phyloP scores from a whole-genome alignment of 2,888 invertebrate genomes.

The Pseudoips prasinana region DNA sequence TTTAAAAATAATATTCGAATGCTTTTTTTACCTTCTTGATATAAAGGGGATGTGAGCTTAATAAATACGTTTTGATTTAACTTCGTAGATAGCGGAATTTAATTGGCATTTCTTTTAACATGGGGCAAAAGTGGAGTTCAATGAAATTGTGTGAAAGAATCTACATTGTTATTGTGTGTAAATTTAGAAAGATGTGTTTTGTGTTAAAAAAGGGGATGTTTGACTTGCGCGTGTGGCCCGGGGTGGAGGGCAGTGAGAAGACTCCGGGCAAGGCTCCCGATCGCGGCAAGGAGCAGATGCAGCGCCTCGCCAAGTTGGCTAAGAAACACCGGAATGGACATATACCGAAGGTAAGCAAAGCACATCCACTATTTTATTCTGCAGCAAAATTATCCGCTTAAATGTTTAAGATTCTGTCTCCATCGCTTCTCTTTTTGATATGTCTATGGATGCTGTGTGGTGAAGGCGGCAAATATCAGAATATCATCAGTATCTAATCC shows the following conservation, averaged over 20 bases:
- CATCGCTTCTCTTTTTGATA: too few species aligned
- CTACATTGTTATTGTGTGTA: slow-evolving; percentile 35
- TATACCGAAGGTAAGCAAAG: slow-evolving; percentile 92
- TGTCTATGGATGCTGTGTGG: too few species aligned
- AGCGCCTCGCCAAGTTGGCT: slow-evolving; percentile 92
- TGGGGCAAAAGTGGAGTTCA: slow-evolving; percentile 50
- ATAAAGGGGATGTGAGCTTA: too few species aligned
- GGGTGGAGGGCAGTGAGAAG: slow-evolving; percentile 89
- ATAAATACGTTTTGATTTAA: too few species aligned
- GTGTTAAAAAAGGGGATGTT: slow-evolving; percentile 85
- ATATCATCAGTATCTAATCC: too few species aligned
- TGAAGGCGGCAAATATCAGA: too few species aligned
- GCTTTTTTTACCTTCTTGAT: too few species aligned
- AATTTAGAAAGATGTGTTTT: slow-evolving; percentile 37
- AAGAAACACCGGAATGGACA: slow-evolving; percentile 97
- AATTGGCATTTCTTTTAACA: too few species aligned
- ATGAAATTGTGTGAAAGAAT: slow-evolving; percentile 41
- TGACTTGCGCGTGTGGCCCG: slow-evolving; percentile 96
- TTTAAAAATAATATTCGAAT: too few species aligned
- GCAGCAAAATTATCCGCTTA: not conserved
- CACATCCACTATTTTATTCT: slow-evolving; percentile 27
- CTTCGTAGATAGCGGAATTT: too few species aligned
- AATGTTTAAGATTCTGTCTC: too few species aligned
- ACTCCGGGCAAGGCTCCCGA: slow-evolving; percentile 94
- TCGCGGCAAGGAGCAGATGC: slow-evolving; percentile 92